Conservation (phyloP, 2,888 invertebrate genomes). For the Diadegma fenestrale region DNA sequence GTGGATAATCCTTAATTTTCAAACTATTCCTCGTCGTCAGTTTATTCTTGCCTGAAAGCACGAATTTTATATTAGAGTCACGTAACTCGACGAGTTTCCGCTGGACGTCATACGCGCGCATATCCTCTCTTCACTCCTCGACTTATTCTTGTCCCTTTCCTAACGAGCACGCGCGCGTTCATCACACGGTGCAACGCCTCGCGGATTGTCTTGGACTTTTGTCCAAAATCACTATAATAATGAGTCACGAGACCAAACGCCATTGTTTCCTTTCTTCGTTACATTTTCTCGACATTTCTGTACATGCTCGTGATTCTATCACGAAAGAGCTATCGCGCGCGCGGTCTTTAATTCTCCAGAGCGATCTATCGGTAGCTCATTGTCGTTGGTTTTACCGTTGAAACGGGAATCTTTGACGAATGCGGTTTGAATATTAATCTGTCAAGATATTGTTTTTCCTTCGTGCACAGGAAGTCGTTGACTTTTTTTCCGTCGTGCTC, state of each 20-base stretch:
- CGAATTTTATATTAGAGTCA: conserved; percentile 77
- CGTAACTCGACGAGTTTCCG: conserved; percentile 80
- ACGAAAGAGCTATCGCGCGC: neutral
- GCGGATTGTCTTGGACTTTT: conserved; percentile 15
- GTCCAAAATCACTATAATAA: neutral
- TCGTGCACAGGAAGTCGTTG: neutral
- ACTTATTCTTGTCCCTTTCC: conserved; percentile 44
- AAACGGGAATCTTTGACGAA: conserved; percentile 27
- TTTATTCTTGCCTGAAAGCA: conserved; percentile 9
- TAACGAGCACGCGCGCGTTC: conserved; percentile 56
- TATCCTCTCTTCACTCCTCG: conserved; percentile 75
- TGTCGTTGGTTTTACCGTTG: conserved; percentile 37
- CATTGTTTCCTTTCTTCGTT: conserved; percentile 6
- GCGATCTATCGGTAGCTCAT: neutral
- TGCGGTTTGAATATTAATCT: conserved; percentile 44
- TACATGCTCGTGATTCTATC: neutral
- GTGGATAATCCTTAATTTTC: conserved; percentile 47
- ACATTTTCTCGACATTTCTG: conserved; percentile 5
- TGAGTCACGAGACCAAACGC: neutral
- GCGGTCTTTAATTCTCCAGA: neutral
- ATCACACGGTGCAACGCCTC: conserved; percentile 52
- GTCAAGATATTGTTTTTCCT: neutral
- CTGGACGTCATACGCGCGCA: conserved; percentile 78
- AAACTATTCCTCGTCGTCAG: conserved; percentile 35
- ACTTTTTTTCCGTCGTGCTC: conserved; percentile 6